phyloP scores from a whole-genome alignment of 1,140 invertebrate species.

The Homalodisca vitripennis region DNA sequence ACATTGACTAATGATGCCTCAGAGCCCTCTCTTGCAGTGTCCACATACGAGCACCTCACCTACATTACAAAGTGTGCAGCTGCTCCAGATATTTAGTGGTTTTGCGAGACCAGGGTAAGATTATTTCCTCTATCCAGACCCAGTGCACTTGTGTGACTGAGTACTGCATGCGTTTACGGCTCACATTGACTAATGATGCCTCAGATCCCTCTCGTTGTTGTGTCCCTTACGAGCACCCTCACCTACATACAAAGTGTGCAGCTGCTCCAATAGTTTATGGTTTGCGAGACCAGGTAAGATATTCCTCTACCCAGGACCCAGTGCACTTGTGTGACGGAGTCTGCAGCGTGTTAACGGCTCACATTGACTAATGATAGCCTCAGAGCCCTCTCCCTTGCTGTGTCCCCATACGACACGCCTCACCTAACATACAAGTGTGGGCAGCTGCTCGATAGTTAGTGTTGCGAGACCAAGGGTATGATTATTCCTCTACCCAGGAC shows the following conservation, averaged over 20 bases:
- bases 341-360: no score
- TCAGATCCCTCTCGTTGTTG: not conserved
- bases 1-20: not conserved
- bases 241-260: not conserved
- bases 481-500: not conserved
- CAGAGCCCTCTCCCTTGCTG: no score
- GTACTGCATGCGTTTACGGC: not conserved
- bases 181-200: not conserved
- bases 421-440: no score
- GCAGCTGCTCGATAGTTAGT: no score
- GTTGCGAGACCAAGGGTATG: not conserved
- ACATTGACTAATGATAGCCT: no score
- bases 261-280: no score
- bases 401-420: no score
- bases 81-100: no score
- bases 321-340: no score
- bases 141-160: slow-evolving; percentile 1
- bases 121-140: not conserved
- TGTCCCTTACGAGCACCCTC: slow-evolving; percentile 19
- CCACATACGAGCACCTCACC: slow-evolving; percentile 22
- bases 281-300: no score
- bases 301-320: no score
- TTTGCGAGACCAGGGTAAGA: not conserved
- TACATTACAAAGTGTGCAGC: not conserved
- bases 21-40: not conserved